phyloP scores from a whole-genome alignment of 1,140 invertebrate genomes.

The Drosophila azteca region DNA sequence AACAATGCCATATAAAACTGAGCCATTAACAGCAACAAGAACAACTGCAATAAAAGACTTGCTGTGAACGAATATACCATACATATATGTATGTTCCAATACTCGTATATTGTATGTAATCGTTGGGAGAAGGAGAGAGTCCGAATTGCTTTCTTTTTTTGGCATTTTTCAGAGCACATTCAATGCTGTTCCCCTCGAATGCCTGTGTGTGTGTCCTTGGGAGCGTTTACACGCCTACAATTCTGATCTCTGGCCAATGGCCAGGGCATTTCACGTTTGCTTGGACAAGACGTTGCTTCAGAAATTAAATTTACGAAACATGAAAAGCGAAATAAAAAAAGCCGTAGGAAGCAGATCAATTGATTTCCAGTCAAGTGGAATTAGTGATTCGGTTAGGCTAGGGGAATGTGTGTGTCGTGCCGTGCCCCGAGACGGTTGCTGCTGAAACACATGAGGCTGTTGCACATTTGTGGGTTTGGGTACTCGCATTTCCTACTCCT shows the following conservation, averaged over 20 bases:
- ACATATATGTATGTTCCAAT: constrained; percentile 6
- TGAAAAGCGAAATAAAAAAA: constrained; percentile 12
- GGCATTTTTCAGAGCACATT: constrained; percentile 55
- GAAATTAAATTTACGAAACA: constrained; percentile 41
- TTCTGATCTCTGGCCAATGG: constrained; percentile 25
- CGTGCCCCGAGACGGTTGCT: background rate
- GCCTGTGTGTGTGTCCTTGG: constrained; percentile 24
- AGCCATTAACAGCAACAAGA: constrained; percentile 49
- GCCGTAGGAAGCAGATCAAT: constrained; percentile 33
- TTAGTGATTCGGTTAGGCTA: constrained; percentile 35
- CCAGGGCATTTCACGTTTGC: constrained; percentile 48
- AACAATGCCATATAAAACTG: constrained; percentile 53
- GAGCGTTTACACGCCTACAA: constrained; percentile 20
- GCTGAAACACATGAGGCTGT: constrained; percentile 22
- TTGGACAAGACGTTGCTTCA: constrained; percentile 35
- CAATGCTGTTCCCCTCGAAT: constrained; percentile 50
- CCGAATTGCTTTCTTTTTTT: constrained; percentile 52
- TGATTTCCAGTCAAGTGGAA: constrained; percentile 41
- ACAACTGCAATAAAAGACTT: constrained; percentile 64
- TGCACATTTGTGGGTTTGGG: constrained; percentile 17
- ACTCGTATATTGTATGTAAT: too few species aligned
- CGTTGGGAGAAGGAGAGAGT: background rate
- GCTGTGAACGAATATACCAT: constrained; percentile 31
- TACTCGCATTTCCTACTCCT: constrained; percentile 2
- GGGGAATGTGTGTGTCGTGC: constrained; percentile 12